Percentiles rank a stretch among this genome's conserved stretches.
Conservation (phyloP, 2,888 invertebrate species). For the Eupithecia insigniata region DNA sequence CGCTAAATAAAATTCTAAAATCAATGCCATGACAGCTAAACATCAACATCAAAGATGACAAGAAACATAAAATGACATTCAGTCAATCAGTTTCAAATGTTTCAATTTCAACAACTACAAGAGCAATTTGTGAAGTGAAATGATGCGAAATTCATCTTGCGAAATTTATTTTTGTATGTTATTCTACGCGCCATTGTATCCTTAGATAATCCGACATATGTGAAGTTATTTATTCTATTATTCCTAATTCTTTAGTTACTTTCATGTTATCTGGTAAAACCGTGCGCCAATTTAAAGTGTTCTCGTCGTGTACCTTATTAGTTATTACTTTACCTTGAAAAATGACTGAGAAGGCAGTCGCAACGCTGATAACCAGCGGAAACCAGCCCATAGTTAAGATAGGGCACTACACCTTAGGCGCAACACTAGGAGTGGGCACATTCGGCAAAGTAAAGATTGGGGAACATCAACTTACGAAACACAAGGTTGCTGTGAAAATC, state of each 20-base stretch:
- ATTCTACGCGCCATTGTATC: not conserved
- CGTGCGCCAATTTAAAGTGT: conserved; percentile 45
- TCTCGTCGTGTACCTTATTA: conserved; percentile 26
- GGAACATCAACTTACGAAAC: conserved; percentile 98
- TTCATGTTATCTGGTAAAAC: not conserved
- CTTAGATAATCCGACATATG: conserved; percentile 25
- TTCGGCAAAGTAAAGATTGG: conserved; percentile 99
- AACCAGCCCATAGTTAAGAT: conserved; percentile 95
- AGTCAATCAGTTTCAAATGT: not conserved
- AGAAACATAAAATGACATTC: not conserved
- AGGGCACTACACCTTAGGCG: conserved; percentile 97
- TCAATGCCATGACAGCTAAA: not conserved
- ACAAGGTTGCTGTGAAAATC: conserved; percentile 99
- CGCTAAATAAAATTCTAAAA: not conserved
- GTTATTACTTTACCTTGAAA: conserved; percentile 35
- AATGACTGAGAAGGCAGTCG: conserved; percentile 70
- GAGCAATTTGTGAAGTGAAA: not conserved
- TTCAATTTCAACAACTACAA: not conserved
- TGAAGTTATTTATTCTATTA: conserved; percentile 21
- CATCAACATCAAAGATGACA: conserved; percentile 1
- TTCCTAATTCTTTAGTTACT: not conserved
- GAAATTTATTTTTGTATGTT: not conserved
- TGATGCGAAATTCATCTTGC: not conserved
- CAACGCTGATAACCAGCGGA: conserved; percentile 58
- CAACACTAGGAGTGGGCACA: conserved; percentile 96